Percentiles rank a stretch among this genome's conserved stretches.
Evolutionary conservation across 2,797 vertebrate species (phyloP).

Genomic region (Xiphophorus birchmanni): DNA sequence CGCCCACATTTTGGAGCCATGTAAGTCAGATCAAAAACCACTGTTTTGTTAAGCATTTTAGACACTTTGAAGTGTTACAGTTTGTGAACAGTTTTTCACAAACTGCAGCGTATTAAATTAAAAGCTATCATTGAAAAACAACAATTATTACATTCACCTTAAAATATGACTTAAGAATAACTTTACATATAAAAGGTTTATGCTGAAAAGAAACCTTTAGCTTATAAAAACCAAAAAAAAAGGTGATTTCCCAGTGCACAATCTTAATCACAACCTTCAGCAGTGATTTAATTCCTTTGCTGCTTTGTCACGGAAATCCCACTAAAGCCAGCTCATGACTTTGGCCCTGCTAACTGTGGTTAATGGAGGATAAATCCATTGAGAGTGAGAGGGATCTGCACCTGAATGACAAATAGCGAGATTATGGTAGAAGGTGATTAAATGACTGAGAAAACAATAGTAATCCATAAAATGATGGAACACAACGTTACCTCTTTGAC

Average conservation of each 20-base stretch:
- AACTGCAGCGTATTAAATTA: background rate
- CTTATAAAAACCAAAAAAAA: background rate
- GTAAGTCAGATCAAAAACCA: background rate
- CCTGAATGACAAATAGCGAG: slow-evolving; percentile 57
- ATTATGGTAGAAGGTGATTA: slow-evolving; percentile 59
- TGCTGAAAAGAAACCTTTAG: background rate
- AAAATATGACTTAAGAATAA: background rate
- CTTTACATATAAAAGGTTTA: background rate
- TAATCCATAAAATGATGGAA: slow-evolving; percentile 70
- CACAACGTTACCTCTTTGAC: slow-evolving; percentile 54
- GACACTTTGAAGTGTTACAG: background rate
- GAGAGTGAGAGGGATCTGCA: slow-evolving; percentile 38
- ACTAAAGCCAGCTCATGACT: slow-evolving; percentile 35
- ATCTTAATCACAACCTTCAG: background rate
- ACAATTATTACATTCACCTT: background rate
- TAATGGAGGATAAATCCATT: slow-evolving; percentile 55
- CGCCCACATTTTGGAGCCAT: no score
- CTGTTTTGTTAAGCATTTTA: background rate
- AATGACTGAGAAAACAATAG: slow-evolving; percentile 41
- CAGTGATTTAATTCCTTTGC: slow-evolving; percentile 4
- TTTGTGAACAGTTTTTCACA: background rate
- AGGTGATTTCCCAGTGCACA: background rate
- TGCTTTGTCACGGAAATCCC: slow-evolving; percentile 37
- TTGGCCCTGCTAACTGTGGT: slow-evolving; percentile 22
- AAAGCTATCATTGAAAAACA: background rate